Evolutionary conservation across 2,113 vertebrate species (phyloP).

Genomic region (Protobothrops flavoviridis): DNA sequence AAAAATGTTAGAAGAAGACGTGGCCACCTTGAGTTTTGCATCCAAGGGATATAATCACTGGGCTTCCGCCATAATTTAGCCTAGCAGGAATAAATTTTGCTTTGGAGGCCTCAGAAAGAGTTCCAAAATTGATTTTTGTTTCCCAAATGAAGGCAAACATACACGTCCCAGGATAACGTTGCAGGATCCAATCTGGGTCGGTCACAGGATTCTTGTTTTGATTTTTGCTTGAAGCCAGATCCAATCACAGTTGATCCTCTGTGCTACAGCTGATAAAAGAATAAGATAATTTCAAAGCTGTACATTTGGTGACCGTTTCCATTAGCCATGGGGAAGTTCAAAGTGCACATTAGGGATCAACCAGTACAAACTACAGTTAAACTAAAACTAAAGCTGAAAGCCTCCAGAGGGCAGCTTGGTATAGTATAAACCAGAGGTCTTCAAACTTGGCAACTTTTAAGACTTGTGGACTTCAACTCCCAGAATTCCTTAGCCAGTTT

Average conservation of each 20-base stretch:
- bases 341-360: neutral
- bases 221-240: neutral
- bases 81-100: neutral
- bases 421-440: no score
- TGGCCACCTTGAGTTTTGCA: neutral
- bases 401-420: neutral
- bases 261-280: neutral
- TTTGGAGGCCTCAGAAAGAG: neutral
- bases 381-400: neutral
- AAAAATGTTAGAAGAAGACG: neutral
- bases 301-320: neutral
- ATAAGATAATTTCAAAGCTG: neutral
- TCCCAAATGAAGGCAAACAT: neutral
- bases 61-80: neutral
- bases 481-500: no score
- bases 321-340: neutral
- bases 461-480: no score
- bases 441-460: no score
- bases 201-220: neutral
- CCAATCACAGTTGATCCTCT: no score
- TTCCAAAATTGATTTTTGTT: neutral
- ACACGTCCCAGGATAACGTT: neutral
- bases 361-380: neutral
- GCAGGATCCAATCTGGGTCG: neutral
- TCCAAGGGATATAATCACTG: neutral